Base-by-base conservation (phyloP, 2,888 invertebrate species). In the Drosophila setosimentum region DNA sequence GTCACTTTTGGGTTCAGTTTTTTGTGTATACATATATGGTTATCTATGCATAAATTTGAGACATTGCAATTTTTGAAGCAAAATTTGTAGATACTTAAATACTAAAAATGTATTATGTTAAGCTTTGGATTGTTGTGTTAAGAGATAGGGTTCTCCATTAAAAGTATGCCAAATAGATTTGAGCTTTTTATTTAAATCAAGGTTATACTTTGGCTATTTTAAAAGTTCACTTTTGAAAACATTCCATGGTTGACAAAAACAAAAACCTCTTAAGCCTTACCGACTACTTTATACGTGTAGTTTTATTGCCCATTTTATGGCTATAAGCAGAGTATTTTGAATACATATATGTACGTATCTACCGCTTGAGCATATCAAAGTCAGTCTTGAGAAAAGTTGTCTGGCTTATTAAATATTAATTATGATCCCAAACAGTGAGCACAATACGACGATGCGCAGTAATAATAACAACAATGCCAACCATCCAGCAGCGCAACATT, bases 321-420 rank as follows among this genome's bases (percentile, higher is more conserved):
- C 62, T 8, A 6, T 11, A 35, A 18, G 30, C 50, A 21, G 35
- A 51, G 51, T 61, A 59, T 51, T 32, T 18, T 70, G 50, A 35
- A 58, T 18, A 50, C 13, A 29, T 35, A n/a, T 54, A 27, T 27
- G 18, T 42, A 50, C 18, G 32, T 35, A 33, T 29, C 64, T 27
- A 40, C 18, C 69, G 24, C 77, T 60, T 77, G 59, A 59, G 74
- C 32, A 65, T 71, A 71, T 58, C 50, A 49, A 66, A 62, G 71
- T 80, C 77, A 65, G 66, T 63, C 62, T 76, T 59, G 33, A 55
- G 63, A 59, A 65, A 62, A 57, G 76, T 57, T 66, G 76, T 59
- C 73, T 68, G 61, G 74, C 87, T 88, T 91, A 89, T 91, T 88
- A 87, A 87, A 91, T 91, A 87, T 87, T 87, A 91, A 91, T 91